Percentiles rank a stretch among this genome's conserved stretches.
Conservation (phyloP, 2,888 invertebrate genomes). For the Cheiracanthium punctorium region DNA sequence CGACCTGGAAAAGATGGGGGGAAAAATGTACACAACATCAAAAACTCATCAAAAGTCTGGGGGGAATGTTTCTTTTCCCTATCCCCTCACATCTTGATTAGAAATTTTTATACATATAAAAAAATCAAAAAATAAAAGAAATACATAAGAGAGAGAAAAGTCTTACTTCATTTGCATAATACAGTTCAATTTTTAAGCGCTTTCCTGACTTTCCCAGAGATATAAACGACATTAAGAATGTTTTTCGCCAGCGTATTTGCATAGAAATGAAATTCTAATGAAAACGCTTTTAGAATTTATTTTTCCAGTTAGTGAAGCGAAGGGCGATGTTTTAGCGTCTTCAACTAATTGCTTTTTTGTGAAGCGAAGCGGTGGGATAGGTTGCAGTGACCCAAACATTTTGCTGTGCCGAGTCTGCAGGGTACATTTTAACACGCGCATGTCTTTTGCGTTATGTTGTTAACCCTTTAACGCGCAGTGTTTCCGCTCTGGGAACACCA, state of each 20-base stretch:
- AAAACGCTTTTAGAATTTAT: no score
- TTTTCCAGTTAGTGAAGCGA: no score
- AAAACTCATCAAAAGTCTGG: slow-evolving; percentile 9
- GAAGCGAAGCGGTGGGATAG: no score
- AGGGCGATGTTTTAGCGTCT: no score
- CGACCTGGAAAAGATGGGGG: slow-evolving; percentile 67
- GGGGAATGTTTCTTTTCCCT: background rate
- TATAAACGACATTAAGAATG: background rate
- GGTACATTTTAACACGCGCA: no score
- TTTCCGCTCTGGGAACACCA: no score
- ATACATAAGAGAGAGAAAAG: background rate
- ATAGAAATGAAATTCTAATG: slow-evolving; percentile 1
- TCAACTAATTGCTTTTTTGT: no score
- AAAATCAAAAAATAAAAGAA: background rate
- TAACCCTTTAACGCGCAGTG: no score
- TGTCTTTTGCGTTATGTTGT: no score
- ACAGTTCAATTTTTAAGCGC: background rate
- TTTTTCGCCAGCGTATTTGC: background rate
- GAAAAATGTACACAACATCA: slow-evolving; percentile 30
- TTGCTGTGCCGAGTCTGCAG: no score
- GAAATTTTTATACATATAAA: slow-evolving; percentile 9
- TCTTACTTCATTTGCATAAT: background rate
- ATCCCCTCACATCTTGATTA: slow-evolving; percentile 44
- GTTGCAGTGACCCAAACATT: no score
- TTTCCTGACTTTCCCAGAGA: background rate